These are phyloP conservation scores for Callithrix jacchus DNA, from an alignment of 2,113 vertebrate species.

Conservation along the genomic window DNA sequence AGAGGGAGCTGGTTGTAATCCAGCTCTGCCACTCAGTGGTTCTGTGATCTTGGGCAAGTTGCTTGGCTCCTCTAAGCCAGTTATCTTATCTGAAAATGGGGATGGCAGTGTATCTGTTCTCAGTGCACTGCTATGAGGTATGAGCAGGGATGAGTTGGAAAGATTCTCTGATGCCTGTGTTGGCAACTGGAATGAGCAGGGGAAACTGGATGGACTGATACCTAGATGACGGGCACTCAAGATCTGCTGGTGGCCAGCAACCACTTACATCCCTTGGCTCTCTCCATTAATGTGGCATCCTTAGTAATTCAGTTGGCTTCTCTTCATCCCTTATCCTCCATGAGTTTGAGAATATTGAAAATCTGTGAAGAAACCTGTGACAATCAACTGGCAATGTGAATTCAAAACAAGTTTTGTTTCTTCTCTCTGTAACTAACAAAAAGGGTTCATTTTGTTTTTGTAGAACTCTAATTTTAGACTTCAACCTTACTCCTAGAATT, in stretches of 20 bases:
- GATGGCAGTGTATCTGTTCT: not conserved
- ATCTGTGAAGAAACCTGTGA: not conserved
- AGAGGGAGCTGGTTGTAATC: not conserved
- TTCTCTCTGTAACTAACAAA: not conserved
- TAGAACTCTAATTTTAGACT: not conserved
- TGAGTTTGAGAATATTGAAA: not conserved
- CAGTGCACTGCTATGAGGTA: not conserved
- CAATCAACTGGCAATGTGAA: not conserved
- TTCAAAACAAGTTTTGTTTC: not conserved
- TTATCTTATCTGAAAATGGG: not conserved
- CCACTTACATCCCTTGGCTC: not conserved
- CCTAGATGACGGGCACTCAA: not conserved
- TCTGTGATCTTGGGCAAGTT: not conserved
- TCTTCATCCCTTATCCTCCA: not conserved
- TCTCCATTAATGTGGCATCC: not conserved
- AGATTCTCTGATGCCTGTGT: not conserved
- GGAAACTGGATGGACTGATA: not conserved
- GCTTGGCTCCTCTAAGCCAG: not conserved
- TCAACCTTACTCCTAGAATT: not conserved
- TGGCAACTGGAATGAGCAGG: not conserved
- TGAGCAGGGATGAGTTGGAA: not conserved
- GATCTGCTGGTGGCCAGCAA: not conserved
- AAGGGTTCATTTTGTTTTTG: not conserved
- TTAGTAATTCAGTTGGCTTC: not conserved
- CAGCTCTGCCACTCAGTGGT: not conserved